Conservation (phyloP, 2,888 invertebrate genomes). For the Xestia ashworthii region DNA sequence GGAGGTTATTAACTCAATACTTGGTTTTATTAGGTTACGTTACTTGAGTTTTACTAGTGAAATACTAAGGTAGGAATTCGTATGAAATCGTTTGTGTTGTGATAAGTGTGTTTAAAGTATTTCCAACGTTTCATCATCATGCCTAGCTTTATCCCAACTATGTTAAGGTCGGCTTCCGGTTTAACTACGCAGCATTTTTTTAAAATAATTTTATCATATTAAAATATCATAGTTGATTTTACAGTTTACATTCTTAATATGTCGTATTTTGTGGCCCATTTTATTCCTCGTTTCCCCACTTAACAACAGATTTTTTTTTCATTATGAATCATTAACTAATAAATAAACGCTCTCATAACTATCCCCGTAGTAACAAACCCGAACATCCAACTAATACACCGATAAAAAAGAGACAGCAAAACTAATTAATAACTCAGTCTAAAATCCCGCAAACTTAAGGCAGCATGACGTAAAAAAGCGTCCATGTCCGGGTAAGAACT, state of each 20-base stretch:
- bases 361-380: neutral
- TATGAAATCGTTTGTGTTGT: too few species aligned
- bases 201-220: too few species aligned
- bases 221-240: too few species aligned
- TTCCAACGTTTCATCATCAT: too few species aligned
- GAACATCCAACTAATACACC: neutral
- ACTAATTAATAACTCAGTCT: slow-evolving; percentile 62
- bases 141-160: neutral
- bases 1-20: neutral
- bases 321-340: neutral
- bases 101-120: too few species aligned
- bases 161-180: neutral
- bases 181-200: too few species aligned
- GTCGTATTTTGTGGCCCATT: too few species aligned
- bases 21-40: neutral
- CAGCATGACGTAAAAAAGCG: slow-evolving; percentile 54
- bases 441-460: slow-evolving; percentile 56
- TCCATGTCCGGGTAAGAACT: slow-evolving; percentile 50
- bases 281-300: too few species aligned
- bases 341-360: neutral
- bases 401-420: slow-evolving; percentile 34
- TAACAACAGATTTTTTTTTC: too few species aligned
- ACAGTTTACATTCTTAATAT: too few species aligned
- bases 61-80: neutral
- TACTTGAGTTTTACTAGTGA: neutral